Percentiles rank a stretch among this genome's conserved stretches.
These are phyloP conservation scores for Rhinolophus ferrumequinum DNA, from an alignment of 2,113 vertebrate species.

Conservation along the genomic window DNA sequence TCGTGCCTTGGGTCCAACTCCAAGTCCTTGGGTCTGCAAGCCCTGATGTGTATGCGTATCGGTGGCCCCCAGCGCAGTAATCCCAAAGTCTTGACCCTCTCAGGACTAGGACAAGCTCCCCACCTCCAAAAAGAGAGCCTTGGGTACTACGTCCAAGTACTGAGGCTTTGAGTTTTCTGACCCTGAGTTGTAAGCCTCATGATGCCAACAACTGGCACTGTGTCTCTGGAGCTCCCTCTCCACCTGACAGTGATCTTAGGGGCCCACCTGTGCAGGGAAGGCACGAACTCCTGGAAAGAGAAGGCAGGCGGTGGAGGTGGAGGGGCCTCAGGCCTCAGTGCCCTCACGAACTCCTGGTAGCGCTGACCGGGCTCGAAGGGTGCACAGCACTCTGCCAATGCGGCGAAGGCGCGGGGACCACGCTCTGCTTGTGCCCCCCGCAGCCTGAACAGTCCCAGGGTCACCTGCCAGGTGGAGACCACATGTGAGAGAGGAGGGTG, in stretches of 20 bases:
- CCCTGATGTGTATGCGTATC: neutral
- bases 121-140: neutral
- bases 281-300: conserved; percentile 88
- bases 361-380: conserved; percentile 90
- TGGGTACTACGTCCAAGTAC: neutral
- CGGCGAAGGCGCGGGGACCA: conserved; percentile 87
- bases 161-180: neutral
- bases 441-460: conserved; percentile 92
- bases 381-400: conserved; percentile 88
- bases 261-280: conserved; percentile 85
- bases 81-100: neutral
- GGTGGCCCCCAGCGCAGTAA: neutral
- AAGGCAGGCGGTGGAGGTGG: conserved; percentile 58
- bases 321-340: conserved; percentile 78
- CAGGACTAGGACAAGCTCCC: neutral
- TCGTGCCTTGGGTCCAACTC: neutral
- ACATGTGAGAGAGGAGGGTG: neutral
- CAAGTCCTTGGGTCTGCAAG: neutral
- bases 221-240: neutral
- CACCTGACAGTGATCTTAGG: rapidly evolving
- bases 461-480: conserved; percentile 83
- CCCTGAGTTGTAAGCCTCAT: neutral
- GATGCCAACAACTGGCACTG: neutral
- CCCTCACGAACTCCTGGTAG: conserved; percentile 89
- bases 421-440: conserved; percentile 88